Evolutionary conservation across 2,797 vertebrate species (phyloP), one percentile per base, ranked within the genome.

Genomic region (Loriculus beryllinus): DNA sequence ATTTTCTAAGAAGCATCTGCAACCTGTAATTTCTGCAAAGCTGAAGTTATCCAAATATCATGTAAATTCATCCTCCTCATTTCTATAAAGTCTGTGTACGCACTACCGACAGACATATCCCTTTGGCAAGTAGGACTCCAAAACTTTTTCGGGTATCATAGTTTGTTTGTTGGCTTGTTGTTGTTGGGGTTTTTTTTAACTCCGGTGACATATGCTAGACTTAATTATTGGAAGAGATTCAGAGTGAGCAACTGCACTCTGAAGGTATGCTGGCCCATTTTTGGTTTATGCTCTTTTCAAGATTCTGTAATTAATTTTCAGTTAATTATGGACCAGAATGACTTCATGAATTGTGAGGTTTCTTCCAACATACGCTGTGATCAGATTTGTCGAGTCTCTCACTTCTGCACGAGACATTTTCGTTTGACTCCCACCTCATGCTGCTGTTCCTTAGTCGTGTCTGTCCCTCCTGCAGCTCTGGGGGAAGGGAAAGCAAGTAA

Each of bases 221-320:
- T 96, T 96, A 94, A 93, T 96, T 96, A 88, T 95, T 97, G 95
- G 95, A 97, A 86, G 63, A 92, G 40, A 82, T 95, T 96, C 95
- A 97, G 93, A 91, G 87, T 86, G 91, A 97, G 95, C 96, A 96
- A 96, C 82, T 95, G 93, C 49, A 91, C 75, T 90, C 57, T 26
- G 86, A 95, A 96, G 94, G 95, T 94, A 96, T 86, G 93, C 93
- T 96, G 88, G 94, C 93, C 88, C 95, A 82, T 78, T 96, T 96
- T 88, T 84, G 72, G 49, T 95, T 82, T 93, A 87, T 93, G 94
- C 95, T 95, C 92, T 93, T 96, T 95, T 95, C 64, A 80, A 84
- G 91, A 88, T 74, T 49, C 85, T 84, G 80, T 96, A 96, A 89
- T 95, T 93, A 95, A 95, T 95, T 95, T 92, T 68, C 79, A 81